Conservation (phyloP, 2,797 vertebrate species). For the Acropternis orthonyx region DNA sequence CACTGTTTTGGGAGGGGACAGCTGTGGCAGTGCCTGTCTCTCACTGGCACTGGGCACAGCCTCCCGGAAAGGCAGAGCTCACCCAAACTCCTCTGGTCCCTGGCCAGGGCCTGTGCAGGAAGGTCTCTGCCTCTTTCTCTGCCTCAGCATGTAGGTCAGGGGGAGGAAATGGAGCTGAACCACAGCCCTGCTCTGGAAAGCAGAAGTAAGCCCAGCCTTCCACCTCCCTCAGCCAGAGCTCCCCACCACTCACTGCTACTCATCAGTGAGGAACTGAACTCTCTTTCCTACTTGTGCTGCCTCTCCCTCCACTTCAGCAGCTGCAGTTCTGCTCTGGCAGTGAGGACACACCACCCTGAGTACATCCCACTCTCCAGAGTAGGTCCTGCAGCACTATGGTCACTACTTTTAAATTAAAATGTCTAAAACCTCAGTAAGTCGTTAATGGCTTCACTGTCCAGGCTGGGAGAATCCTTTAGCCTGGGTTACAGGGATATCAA, state of each 20-base stretch:
- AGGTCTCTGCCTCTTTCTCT: neutral
- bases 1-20: accelerated
- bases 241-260: neutral
- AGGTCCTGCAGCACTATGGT: neutral
- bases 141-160: constrained; percentile 36
- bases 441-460: neutral
- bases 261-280: neutral
- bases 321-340: accelerated
- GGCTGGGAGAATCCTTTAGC: neutral
- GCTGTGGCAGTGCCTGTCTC: neutral
- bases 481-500: neutral
- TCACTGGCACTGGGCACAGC: neutral
- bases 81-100: neutral
- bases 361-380: neutral
- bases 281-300: neutral
- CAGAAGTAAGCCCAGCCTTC: constrained; percentile 53
- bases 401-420: neutral
- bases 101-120: neutral
- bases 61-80: neutral
- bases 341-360: neutral
- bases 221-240: neutral
- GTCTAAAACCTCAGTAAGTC: neutral
- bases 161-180: constrained; percentile 55
- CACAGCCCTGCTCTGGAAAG: constrained; percentile 60
- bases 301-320: neutral